phyloP scores from a whole-genome alignment of 2,797 vertebrate species.

The Ammospiza maritima region DNA sequence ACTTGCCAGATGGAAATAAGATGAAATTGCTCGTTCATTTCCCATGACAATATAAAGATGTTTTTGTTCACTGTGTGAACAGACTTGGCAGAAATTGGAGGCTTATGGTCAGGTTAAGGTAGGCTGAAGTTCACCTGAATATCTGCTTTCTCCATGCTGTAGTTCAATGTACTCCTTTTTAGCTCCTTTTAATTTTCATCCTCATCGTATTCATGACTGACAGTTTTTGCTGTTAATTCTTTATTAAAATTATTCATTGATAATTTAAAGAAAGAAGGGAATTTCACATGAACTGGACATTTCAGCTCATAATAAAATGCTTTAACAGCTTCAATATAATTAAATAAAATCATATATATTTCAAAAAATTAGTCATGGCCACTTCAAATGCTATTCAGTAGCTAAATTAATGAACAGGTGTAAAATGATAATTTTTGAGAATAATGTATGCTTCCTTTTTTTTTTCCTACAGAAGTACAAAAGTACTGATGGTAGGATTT shows the following conservation, averaged over 20 bases:
- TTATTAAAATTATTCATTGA: neutral
- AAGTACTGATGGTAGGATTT: conserved; percentile 21
- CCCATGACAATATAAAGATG: neutral
- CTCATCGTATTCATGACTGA: neutral
- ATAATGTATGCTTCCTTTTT: conserved; percentile 9
- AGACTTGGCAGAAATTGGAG: neutral
- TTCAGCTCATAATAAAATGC: neutral
- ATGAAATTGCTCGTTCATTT: neutral
- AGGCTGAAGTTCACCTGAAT: neutral
- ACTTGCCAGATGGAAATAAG: neutral
- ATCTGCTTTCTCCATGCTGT: neutral
- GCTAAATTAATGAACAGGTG: conserved; percentile 71
- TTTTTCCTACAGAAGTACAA: conserved; percentile 5
- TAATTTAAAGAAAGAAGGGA: neutral
- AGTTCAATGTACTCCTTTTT: neutral
- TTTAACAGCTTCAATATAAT: neutral
- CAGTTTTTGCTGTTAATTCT: neutral
- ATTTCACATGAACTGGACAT: neutral
- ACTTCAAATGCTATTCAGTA: conserved; percentile 38
- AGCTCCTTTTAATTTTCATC: neutral
- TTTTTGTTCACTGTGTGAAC: neutral
- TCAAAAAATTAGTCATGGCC: neutral
- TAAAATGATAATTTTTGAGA: conserved; percentile 59
- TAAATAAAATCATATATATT: neutral
- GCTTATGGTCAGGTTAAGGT: neutral